These are phyloP conservation scores for Montipora capitata DNA, from an alignment of 92 coral and sea anemone species.

Conservation along the genomic window DNA sequence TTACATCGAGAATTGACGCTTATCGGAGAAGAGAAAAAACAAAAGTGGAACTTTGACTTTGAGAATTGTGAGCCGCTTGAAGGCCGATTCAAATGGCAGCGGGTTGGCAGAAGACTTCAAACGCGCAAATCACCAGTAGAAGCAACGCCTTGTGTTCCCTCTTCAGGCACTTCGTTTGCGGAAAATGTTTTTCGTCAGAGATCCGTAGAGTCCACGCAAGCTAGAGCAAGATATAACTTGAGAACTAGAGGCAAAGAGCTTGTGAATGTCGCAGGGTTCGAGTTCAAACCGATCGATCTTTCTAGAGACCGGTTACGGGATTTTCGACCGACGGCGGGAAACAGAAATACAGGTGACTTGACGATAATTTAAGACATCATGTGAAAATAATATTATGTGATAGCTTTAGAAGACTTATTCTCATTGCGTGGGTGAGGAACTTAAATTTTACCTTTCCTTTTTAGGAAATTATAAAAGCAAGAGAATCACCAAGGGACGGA, in stretches of 20 bases:
- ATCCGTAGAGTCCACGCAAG: constrained; percentile 45
- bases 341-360: constrained; percentile 34
- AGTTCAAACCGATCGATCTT: constrained; percentile 57
- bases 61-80: constrained; percentile 87
- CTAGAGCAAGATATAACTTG: constrained; percentile 62
- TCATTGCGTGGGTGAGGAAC: neutral
- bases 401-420: neutral
- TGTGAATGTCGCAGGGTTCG: constrained; percentile 1
- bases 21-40: constrained; percentile 76
- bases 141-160: neutral
- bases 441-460: neutral
- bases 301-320: constrained; percentile 13
- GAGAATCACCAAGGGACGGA: constrained; percentile 1
- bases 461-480: constrained; percentile 13
- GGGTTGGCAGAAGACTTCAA: constrained; percentile 83
- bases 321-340: constrained; percentile 11
- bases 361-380: no score
- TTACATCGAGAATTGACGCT: constrained; percentile 62
- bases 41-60: constrained; percentile 96
- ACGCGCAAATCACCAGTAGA: constrained; percentile 74
- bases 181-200: constrained; percentile 22
- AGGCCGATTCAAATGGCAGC: constrained; percentile 95
- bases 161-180: neutral
- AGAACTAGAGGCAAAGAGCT: constrained; percentile 54
- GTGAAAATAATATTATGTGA: no score